Conservation (phyloP, 2,113 vertebrate genomes). For the Calidris pygmaea region DNA sequence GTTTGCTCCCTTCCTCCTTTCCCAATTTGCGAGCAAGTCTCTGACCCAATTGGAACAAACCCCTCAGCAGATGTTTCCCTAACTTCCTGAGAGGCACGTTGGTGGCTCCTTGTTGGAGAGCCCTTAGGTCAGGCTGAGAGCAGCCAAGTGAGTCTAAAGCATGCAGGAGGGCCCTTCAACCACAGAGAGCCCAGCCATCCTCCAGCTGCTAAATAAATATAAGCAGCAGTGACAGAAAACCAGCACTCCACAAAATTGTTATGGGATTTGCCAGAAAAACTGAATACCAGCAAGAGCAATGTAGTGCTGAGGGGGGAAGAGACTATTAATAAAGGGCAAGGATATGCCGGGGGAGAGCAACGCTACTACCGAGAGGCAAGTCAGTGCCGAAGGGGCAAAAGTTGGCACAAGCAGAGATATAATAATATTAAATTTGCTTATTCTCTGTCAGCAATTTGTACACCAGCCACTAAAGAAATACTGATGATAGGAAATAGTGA, state of each 20-base stretch:
- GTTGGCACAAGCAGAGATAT: neutral
- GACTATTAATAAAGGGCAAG: neutral
- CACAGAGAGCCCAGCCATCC: neutral
- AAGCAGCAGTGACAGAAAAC: slow-evolving; percentile 10
- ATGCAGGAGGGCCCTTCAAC: slow-evolving; percentile 44
- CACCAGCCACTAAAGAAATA: neutral
- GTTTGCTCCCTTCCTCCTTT: neutral
- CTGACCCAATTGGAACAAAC: neutral
- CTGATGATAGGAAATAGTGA: neutral
- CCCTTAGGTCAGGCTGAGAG: slow-evolving; percentile 24
- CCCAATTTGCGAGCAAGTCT: neutral
- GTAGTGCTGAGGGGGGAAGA: neutral
- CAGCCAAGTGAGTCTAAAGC: slow-evolving; percentile 26
- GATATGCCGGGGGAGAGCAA: neutral
- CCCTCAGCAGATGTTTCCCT: neutral
- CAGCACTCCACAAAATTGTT: neutral
- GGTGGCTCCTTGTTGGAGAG: slow-evolving; percentile 37
- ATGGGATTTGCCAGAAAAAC: slow-evolving; percentile 1
- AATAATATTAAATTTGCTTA: neutral
- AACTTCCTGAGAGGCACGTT: neutral
- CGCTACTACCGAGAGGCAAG: neutral
- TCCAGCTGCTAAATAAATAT: slow-evolving; percentile 43
- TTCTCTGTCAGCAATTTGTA: neutral
- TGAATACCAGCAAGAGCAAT: neutral
- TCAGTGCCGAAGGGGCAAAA: neutral